phyloP scores from a whole-genome alignment of 2,113 vertebrate species.

The Corythaixoides concolor region DNA sequence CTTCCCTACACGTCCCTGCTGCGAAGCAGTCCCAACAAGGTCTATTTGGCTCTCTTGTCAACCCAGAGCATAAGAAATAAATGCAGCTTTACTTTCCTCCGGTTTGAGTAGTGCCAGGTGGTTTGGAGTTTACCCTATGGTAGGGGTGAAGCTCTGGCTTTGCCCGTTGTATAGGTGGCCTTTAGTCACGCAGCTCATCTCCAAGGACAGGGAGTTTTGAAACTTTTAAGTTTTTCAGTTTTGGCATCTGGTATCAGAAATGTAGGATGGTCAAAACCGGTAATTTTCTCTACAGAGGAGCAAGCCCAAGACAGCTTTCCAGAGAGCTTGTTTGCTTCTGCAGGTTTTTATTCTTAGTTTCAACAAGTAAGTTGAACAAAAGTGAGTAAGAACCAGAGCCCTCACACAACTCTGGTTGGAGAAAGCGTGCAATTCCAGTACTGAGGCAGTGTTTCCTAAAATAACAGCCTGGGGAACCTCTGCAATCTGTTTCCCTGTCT shows the following conservation, averaged over 20 bases:
- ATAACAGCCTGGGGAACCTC: conserved; percentile 72
- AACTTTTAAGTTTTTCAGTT: not conserved
- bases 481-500: conserved; percentile 62
- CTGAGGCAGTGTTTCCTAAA: conserved; percentile 72
- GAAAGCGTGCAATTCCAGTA: conserved; percentile 45
- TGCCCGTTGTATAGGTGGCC: not conserved
- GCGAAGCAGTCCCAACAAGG: not conserved
- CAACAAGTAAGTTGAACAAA: not conserved
- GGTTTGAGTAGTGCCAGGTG: not conserved
- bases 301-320: not conserved
- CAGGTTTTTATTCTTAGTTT: not conserved
- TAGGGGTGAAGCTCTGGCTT: not conserved
- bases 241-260: not conserved
- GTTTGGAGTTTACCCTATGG: not conserved
- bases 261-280: not conserved
- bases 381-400: conserved; percentile 2
- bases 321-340: not conserved
- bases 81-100: not conserved
- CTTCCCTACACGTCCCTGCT: not conserved
- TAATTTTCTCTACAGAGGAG: not conserved
- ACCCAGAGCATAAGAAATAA: not conserved
- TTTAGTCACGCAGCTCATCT: not conserved
- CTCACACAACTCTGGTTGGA: conserved; percentile 37
- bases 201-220: not conserved
- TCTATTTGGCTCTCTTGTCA: not conserved